Conservation (phyloP, 2,888 invertebrate genomes). For the Eremobia ochroleuca region DNA sequence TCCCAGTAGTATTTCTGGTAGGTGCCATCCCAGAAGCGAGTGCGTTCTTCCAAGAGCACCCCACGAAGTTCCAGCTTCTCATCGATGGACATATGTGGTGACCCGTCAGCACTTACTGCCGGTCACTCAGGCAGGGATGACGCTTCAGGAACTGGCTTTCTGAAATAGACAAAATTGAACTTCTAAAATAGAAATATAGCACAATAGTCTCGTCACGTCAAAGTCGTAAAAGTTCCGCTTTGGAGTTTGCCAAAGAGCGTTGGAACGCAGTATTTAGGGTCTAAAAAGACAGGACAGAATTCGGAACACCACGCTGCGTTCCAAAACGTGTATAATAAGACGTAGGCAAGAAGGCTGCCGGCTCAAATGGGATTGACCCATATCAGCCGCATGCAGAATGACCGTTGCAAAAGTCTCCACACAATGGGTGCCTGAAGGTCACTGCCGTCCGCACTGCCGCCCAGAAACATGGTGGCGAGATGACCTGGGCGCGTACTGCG, state of each 20-base stretch:
- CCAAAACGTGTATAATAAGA: too few species aligned
- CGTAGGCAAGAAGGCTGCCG: too few species aligned
- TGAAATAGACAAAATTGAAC: not conserved
- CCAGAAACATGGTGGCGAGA: too few species aligned
- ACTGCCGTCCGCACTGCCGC: too few species aligned
- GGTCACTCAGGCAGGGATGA: conserved; percentile 61
- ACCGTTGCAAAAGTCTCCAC: not conserved
- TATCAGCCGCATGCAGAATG: not conserved
- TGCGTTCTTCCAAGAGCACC: conserved; percentile 48
- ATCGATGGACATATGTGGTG: conserved; percentile 66
- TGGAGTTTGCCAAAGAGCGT: not conserved
- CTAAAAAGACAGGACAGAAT: too few species aligned
- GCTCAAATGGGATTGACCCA: not conserved
- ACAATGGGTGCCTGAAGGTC: not conserved
- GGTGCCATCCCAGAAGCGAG: conserved; percentile 66
- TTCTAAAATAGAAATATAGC: not conserved
- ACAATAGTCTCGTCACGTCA: not conserved
- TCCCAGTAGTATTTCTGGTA: conserved; percentile 59
- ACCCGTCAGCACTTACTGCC: conserved; percentile 47
- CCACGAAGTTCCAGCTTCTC: conserved; percentile 52
- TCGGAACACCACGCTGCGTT: too few species aligned
- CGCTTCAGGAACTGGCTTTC: conserved; percentile 33
- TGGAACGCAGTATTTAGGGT: not conserved
- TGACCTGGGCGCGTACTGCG: not conserved
- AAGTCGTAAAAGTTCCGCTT: not conserved